These are phyloP conservation scores for honey bee (Apis mellifera) DNA, from an alignment of 1,140 invertebrate genomes.

Conservation along the genomic window Amel_HAv3.1 CM009935.2:10387501-10388000, in stretches of 20 bases:
- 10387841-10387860: too few relatives aligned
- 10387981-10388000: too few relatives aligned
- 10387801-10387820: too few relatives aligned
- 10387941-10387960: too few relatives aligned
- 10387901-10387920: too few relatives aligned
- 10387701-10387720: constrained; percentile 23
- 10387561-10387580: constrained; percentile 47
- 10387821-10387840: too few relatives aligned
- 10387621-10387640: constrained; percentile 45
- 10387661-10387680: constrained; percentile 54
- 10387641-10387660: constrained; percentile 21
- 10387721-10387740: constrained; percentile 8
- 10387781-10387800: too few relatives aligned
- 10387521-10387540: background rate
- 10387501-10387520: too few relatives aligned
- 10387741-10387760: background rate
- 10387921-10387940: too few relatives aligned
- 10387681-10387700: constrained; percentile 39
- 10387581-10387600: constrained; percentile 71
- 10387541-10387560: constrained; percentile 54
- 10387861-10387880: too few relatives aligned
- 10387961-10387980: too few relatives aligned
- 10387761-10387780: background rate
- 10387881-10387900: too few relatives aligned
- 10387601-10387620: constrained; percentile 47